Evolutionary conservation across 1,140 invertebrate genomes (phyloP).

Genomic region (Stegodyphus mimosarum): DNA sequence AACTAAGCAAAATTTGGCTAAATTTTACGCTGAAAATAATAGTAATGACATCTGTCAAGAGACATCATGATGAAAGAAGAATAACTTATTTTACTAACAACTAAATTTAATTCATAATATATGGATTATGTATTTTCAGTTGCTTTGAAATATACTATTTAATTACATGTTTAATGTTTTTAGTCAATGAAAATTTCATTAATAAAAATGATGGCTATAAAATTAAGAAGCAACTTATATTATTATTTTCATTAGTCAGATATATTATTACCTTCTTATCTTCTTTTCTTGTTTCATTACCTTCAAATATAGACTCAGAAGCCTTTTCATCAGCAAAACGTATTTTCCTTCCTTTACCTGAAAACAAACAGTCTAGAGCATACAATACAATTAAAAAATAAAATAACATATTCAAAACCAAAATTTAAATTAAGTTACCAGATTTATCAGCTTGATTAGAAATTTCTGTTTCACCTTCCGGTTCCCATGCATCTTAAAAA

Average conservation of each 20-base stretch:
- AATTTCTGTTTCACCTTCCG: slow-evolving; percentile 22
- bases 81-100: too few relatives aligned
- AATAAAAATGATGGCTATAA: background rate
- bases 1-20: too few relatives aligned
- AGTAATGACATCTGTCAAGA: too few relatives aligned
- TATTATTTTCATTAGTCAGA: background rate
- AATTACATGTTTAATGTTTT: too few relatives aligned
- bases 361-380: background rate
- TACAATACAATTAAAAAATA: background rate
- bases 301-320: background rate
- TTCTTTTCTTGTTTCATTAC: slow-evolving; percentile 1
- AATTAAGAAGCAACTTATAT: background rate
- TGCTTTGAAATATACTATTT: too few relatives aligned
- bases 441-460: background rate
- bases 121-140: too few relatives aligned
- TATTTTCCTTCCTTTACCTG: slow-evolving; percentile 33
- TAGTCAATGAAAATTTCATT: background rate
- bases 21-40: too few relatives aligned
- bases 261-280: background rate
- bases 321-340: slow-evolving; percentile 54
- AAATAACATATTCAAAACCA: background rate
- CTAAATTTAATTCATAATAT: too few relatives aligned
- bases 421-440: background rate
- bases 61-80: too few relatives aligned
- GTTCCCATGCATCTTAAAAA: too few relatives aligned